A percentile compares a stretch with the other conserved stretches of the same genome.
Conservation (phyloP, 1,140 invertebrate genomes). For the Ooceraea biroi region DNA sequence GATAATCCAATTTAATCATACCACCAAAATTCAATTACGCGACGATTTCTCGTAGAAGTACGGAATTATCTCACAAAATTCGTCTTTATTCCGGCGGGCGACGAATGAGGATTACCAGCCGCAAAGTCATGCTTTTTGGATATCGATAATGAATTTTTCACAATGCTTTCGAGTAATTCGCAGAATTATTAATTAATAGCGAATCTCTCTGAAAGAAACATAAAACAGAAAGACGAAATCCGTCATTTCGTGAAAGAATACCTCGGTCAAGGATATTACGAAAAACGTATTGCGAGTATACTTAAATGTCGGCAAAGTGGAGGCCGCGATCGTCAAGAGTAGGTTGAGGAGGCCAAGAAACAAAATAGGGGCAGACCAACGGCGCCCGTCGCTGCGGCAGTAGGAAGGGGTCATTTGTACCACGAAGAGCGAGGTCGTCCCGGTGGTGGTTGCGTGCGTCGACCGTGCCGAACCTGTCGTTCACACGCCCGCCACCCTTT, state of each 20-base stretch:
- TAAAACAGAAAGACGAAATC: neutral
- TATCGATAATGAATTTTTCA: neutral
- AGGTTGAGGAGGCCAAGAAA: slow-evolving; percentile 34
- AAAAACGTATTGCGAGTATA: neutral
- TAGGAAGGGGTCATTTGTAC: slow-evolving; percentile 82
- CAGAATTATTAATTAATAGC: neutral
- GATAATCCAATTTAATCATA: slow-evolving; percentile 51
- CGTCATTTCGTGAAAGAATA: slow-evolving; percentile 1
- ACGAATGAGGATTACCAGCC: slow-evolving; percentile 33
- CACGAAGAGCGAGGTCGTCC: slow-evolving; percentile 83
- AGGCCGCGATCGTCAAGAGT: neutral
- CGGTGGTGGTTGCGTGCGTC: slow-evolving; percentile 82
- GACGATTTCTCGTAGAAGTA: slow-evolving; percentile 18
- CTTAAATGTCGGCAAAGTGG: neutral
- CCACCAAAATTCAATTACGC: slow-evolving; percentile 48
- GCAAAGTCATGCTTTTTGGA: neutral
- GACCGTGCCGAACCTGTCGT: slow-evolving; percentile 80
- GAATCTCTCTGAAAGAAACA: neutral
- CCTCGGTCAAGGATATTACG: neutral
- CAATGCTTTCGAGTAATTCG: slow-evolving; percentile 1
- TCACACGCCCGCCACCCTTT: slow-evolving; percentile 82
- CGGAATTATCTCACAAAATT: slow-evolving; percentile 37
- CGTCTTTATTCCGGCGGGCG: slow-evolving; percentile 20
- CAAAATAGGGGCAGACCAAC: slow-evolving; percentile 15
- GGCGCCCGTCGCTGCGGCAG: slow-evolving; percentile 42